Base-by-base conservation (phyloP, 1,140 invertebrate species). In the Dryas iulia region DNA sequence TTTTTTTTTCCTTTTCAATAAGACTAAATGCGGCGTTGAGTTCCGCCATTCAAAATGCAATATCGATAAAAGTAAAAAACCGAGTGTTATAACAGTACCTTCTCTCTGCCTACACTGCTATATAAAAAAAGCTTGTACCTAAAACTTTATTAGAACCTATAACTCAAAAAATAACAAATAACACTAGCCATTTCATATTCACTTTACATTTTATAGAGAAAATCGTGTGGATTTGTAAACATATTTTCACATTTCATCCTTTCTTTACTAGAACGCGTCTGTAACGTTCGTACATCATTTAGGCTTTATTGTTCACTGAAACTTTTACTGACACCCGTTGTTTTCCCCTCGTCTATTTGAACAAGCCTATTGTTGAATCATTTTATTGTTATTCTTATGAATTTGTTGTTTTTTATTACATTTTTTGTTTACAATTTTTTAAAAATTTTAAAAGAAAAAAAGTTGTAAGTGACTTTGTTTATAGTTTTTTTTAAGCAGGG, bases 381-480 rank as follows among this genome's bases (percentile, higher is more conserved):
- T 47, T 47, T 47, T 47, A 47, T 47, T 47, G 39, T 47, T 18
- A 47, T 47, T 47, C 39, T 21, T 47, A 47, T 47, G 39, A 21
- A 47, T 47, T 21, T 47, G 6, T 47, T 47, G 39, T 21, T 18
- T 47, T n/a, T 47, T 21, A 47, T 47, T 47, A 18, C 3, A 7
- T 18, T 18, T 21, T 18, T 1, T 18, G 3, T 47, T 21, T 8
- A 18, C 21, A 18, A 21, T 21, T 47, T 39, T 39, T n/a, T n/a
- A n/a, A n/a, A n/a, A n/a, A n/a, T n/a, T n/a, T n/a, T n/a, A n/a
- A n/a, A n/a, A n/a, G n/a, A n/a, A n/a, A n/a, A n/a, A n/a, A n/a
- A n/a, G n/a, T n/a, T n/a, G n/a, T n/a, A n/a, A n/a, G n/a, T n/a
- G n/a, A 35, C n/a, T 35, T 35, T 28, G 26, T 28, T n/a, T n/a